Evolutionary conservation across 1,140 invertebrate genomes (phyloP).

Genomic region (Temnothorax curvispinosus): DNA sequence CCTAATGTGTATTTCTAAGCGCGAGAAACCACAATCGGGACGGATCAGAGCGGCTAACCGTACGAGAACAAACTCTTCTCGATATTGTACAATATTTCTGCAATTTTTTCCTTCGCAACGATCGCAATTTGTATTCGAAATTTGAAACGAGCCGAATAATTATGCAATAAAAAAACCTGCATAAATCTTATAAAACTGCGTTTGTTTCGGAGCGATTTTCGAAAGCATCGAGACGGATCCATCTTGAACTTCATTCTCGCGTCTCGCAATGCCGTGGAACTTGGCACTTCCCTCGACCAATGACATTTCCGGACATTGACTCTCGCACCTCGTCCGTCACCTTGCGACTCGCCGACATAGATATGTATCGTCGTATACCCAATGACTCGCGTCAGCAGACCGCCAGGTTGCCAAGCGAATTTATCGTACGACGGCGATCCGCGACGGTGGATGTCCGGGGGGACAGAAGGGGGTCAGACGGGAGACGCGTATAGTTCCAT

Average conservation of each 20-base stretch:
- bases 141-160: neutral
- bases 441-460: conserved; percentile 47
- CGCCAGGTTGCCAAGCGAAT: conserved; percentile 78
- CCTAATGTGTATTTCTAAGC: neutral
- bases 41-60: neutral
- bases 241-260: neutral
- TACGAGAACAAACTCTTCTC: neutral
- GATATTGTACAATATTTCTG: neutral
- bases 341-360: conserved; percentile 8
- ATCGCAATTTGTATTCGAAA: neutral
- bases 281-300: conserved; percentile 15
- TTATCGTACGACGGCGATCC: conserved; percentile 72
- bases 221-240: neutral
- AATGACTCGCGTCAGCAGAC: conserved; percentile 76
- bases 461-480: conserved; percentile 46
- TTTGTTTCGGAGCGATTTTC: neutral
- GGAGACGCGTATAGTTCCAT: conserved; percentile 74
- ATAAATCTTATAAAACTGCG: neutral
- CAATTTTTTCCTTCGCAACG: neutral
- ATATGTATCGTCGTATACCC: conserved; percentile 29
- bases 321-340: conserved; percentile 22
- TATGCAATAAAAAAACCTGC: neutral
- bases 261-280: neutral
- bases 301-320: conserved; percentile 39
- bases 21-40: neutral